Base-by-base conservation (phyloP, 1,140 invertebrate genomes). In the Brachystomella parvula region DNA sequence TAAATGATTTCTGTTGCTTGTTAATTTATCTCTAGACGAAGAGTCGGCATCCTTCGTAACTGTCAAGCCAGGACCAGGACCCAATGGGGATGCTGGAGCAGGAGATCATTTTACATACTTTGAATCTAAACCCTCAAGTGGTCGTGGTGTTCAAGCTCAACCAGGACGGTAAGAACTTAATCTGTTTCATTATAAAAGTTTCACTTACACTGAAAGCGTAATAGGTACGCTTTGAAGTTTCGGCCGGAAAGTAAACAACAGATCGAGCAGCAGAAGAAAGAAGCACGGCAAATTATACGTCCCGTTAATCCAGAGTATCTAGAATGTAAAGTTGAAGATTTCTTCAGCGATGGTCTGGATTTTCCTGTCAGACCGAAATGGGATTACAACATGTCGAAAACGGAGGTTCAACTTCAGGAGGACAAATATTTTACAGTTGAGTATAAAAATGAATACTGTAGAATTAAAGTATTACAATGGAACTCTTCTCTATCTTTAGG, bases 331-430 rank as follows among this genome's bases (percentile, higher is more conserved):
- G 77, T 81, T 0, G 82, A 85, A 57, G 81, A 86, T 68, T 90
- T 86, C 76, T 93, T 87, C 77, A 83, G 84, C n/a, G 75, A 81
- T 0, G 86, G 83, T 3, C 77, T 92, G 24, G 84, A 88, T 71
- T 91, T 94, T 77, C 92, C 92, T 0, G 87, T 86, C 70, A 78
- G 92, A 73, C 92, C 92, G 1, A 76, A 82, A 0, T 95, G 92
- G 92, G 82, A 86, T 75, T 88, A 86, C 75, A 80, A 79, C 9
- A 86, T 89, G 82, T 82, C 81, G 2, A 85, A 85, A 67, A 83
- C 86, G 32, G 77, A 86, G 59, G 77, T 96, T 12, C 88, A 94
- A 65, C 79, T 79, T 3, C 83, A 82, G 75, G 89, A 92, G 77
- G 84, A 88, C 74, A 82, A 78, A 74, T 90, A 90, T 79, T 90